phyloP scores from a whole-genome alignment of 2,797 vertebrate genomes.

The Melanotaenia parkinsoni region DNA sequence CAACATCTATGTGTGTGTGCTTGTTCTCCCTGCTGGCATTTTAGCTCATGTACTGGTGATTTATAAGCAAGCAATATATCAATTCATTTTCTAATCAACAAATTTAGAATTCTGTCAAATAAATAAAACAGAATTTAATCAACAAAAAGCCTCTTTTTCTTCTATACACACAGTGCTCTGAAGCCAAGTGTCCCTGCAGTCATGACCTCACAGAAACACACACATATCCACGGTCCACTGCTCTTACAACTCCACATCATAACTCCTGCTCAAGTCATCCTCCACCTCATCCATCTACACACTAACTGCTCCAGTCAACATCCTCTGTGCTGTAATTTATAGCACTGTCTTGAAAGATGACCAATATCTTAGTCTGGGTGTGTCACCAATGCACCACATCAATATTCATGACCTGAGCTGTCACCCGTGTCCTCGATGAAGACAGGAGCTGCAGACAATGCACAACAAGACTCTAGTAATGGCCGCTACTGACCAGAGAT shows the following conservation, averaged over 20 bases:
- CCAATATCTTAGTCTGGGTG: slow-evolving; percentile 61
- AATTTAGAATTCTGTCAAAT: slow-evolving; percentile 24
- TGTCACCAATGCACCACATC: slow-evolving; percentile 61
- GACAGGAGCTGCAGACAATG: slow-evolving; percentile 12
- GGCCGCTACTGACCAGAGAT: slow-evolving; percentile 57
- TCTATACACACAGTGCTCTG: slow-evolving; percentile 1
- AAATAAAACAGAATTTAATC: slow-evolving; percentile 53
- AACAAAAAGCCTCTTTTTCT: slow-evolving; percentile 44
- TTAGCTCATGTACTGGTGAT: slow-evolving; percentile 20
- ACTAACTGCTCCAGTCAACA: slow-evolving; percentile 49
- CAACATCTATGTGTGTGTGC: background rate
- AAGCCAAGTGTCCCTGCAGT: slow-evolving; percentile 5
- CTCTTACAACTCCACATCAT: slow-evolving; percentile 37
- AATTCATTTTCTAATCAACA: slow-evolving; percentile 14
- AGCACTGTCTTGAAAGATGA: slow-evolving; percentile 35
- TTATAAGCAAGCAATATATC: slow-evolving; percentile 32
- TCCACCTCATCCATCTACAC: slow-evolving; percentile 51
- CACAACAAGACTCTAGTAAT: slow-evolving; percentile 38
- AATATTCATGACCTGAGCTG: slow-evolving; percentile 63
- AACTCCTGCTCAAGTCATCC: slow-evolving; percentile 41
- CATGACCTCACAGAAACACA: slow-evolving; percentile 3
- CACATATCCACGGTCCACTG: slow-evolving; percentile 10
- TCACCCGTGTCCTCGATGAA: slow-evolving; percentile 46
- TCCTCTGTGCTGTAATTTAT: slow-evolving; percentile 50
- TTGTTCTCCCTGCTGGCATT: background rate